A percentile compares a stretch with the other conserved stretches of the same genome.
Evolutionary conservation across 2,888 invertebrate species (phyloP).

Genomic region (Fragum sueziense): DNA sequence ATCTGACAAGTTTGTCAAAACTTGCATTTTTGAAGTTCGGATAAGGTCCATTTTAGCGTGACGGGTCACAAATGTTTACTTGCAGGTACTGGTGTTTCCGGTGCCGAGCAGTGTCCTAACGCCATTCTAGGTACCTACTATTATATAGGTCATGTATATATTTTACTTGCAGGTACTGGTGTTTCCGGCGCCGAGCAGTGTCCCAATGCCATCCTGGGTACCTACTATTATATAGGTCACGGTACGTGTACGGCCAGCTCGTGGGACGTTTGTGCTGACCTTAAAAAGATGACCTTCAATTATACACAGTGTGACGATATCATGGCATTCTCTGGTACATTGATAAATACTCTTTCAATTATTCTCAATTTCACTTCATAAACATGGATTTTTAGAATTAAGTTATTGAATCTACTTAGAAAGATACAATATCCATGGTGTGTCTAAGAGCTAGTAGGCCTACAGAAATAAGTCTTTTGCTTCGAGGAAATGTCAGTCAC

Average conservation of each 20-base stretch:
- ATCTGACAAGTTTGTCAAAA: too few species aligned
- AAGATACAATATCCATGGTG: too few species aligned
- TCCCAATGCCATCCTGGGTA: conserved; percentile 6
- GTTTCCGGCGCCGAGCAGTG: neutral
- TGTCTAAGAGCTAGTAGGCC: too few species aligned
- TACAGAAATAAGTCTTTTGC: too few species aligned
- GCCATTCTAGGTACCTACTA: conserved; percentile 4
- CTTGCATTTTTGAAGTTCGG: too few species aligned
- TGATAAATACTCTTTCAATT: too few species aligned
- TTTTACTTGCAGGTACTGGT: conserved; percentile 1
- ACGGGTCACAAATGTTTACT: too few species aligned
- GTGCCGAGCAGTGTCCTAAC: neutral
- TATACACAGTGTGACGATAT: conserved; percentile 25
- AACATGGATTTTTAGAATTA: too few species aligned
- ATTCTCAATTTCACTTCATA: too few species aligned
- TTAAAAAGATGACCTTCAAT: conserved; percentile 50
- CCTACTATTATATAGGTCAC: conserved; percentile 18
- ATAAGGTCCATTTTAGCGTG: too few species aligned
- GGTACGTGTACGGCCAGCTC: conserved; percentile 48
- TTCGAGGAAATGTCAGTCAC: too few species aligned
- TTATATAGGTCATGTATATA: neutral
- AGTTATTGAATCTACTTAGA: too few species aligned
- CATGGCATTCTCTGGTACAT: conserved; percentile 16
- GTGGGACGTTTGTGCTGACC: conserved; percentile 55
- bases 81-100: neutral